A percentile compares a stretch with the other conserved stretches of the same genome.
Evolutionary conservation across 2,888 invertebrate genomes (phyloP).

Genomic region (Ectemnius continuus): DNA sequence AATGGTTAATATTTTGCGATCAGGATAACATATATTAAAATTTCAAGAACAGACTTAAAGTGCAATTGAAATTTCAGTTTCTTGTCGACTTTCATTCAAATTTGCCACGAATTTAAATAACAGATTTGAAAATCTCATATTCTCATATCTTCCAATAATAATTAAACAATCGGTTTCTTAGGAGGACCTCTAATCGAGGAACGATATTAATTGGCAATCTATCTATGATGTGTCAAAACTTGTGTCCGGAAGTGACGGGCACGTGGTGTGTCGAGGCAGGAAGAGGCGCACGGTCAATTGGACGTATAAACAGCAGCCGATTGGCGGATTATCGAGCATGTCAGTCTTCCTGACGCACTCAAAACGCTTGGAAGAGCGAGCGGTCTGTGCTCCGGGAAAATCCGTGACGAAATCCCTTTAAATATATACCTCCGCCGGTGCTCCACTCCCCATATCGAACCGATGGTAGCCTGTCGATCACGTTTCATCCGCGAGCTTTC

Average conservation of each 20-base stretch:
- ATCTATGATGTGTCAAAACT: no score
- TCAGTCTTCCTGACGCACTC: constrained; percentile 52
- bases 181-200: no score
- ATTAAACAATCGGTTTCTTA: no score
- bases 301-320: constrained; percentile 4
- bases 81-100: no score
- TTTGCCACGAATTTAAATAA: no score
- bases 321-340: constrained; percentile 16
- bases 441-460: constrained; percentile 36
- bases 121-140: no score
- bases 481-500: constrained; percentile 46
- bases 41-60: no score
- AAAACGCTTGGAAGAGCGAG: constrained; percentile 22
- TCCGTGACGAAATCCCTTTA: constrained; percentile 65
- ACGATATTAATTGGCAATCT: no score
- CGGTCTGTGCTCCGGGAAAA: constrained; percentile 55
- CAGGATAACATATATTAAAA: no score
- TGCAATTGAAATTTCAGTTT: no score
- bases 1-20: no score
- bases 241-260: neutral
- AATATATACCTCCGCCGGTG: constrained; percentile 57
- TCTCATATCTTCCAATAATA: no score
- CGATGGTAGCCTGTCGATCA: constrained; percentile 61
- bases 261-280: constrained; percentile 5
- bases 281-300: constrained; percentile 3